phyloP scores from a whole-genome alignment of 2,797 vertebrate genomes.

The Phrynocephalus forsythii region DNA sequence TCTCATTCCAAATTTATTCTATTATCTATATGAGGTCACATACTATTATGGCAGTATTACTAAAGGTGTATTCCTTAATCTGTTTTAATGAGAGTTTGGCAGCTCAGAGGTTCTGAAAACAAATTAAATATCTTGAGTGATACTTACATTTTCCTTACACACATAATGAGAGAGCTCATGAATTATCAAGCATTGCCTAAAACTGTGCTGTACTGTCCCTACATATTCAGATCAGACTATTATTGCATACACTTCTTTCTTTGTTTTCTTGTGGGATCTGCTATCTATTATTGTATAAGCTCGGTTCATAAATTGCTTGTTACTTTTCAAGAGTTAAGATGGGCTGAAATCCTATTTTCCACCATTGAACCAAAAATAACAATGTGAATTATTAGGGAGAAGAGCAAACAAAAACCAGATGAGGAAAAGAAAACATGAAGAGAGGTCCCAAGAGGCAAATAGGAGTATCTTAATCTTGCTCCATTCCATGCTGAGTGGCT shows the following conservation, averaged over 20 bases:
- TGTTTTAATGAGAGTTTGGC: not conserved
- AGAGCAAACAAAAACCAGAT: not conserved
- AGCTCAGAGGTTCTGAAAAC: not conserved
- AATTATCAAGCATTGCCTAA: not conserved
- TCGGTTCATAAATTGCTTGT: too few species aligned
- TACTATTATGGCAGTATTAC: not conserved
- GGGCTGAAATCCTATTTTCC: not conserved
- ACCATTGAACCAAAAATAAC: not conserved
- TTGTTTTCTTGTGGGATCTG: too few species aligned
- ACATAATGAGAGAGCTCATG: too few species aligned
- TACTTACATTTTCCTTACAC: too few species aligned
- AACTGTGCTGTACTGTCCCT: not conserved
- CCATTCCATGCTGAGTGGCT: not conserved
- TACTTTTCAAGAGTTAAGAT: not conserved
- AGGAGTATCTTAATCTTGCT: not conserved
- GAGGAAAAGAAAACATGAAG: not conserved
- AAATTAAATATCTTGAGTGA: not conserved
- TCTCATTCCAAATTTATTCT: too few species aligned
- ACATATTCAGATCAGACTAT: conserved; percentile 12
- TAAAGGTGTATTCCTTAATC: not conserved
- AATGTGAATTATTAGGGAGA: not conserved
- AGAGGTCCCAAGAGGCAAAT: not conserved
- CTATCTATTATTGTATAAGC: not conserved
- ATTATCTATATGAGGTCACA: too few species aligned
- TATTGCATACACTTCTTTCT: not conserved